A percentile compares a stretch with the other conserved stretches of the same genome.
Conservation (phyloP, 2,113 vertebrate species). For the Colaptes auratus region DNA sequence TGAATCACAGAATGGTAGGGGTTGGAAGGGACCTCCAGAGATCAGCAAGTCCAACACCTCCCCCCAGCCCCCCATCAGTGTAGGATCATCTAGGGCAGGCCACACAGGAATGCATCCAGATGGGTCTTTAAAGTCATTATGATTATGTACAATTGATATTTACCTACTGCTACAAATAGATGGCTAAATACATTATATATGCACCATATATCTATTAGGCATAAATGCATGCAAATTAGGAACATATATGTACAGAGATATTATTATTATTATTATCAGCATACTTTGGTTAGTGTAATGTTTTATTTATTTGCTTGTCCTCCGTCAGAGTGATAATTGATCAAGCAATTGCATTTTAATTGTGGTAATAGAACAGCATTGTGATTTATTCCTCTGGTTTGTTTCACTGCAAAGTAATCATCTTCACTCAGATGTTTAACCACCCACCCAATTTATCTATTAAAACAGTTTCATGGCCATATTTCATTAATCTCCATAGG, state of each 20-base stretch:
- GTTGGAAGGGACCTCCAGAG: too few relatives aligned
- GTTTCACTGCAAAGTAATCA: conserved; percentile 64
- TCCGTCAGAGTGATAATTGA: conserved; percentile 56
- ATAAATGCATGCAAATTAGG: not conserved
- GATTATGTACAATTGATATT: not conserved
- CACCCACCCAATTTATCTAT: conserved; percentile 53
- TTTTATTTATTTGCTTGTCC: conserved; percentile 53
- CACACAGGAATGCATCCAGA: too few relatives aligned
- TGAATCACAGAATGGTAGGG: too few relatives aligned
- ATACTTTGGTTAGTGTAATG: conserved; percentile 2
- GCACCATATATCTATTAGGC: not conserved
- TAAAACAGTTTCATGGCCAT: conserved; percentile 42
- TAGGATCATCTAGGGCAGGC: too few relatives aligned
- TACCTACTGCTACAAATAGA: not conserved
- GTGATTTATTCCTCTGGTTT: conserved; percentile 70
- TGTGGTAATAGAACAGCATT: conserved; percentile 32
- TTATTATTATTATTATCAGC: not conserved
- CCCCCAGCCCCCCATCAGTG: too few relatives aligned
- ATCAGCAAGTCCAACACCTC: too few relatives aligned
- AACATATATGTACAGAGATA: not conserved
- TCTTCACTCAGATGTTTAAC: conserved; percentile 52
- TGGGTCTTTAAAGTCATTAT: too few relatives aligned
- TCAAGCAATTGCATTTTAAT: conserved; percentile 61
- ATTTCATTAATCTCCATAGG: conserved; percentile 55
- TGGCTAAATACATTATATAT: not conserved